Base-by-base conservation (phyloP, 2,113 vertebrate genomes). In the Halichoeres trimaculatus region DNA sequence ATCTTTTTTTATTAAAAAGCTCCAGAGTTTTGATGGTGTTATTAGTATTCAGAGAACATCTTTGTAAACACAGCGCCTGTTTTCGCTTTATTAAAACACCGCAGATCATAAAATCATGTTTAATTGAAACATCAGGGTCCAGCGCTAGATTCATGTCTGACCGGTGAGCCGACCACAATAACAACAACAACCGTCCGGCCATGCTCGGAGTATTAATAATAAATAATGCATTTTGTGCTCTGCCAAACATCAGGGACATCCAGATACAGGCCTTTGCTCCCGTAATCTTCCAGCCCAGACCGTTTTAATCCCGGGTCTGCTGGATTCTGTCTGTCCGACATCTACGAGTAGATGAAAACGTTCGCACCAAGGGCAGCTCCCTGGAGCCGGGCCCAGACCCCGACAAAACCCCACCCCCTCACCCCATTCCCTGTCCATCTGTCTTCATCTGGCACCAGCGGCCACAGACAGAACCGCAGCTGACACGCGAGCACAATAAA, bases 231-330 rank as follows among this genome's bases (percentile, higher is more conserved):
- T 77, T 79, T 43, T 0, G 40, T 69, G 55, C 30, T 38, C 12
- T 47, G 52, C 1, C 10, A 63, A 69, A 69, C 77, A 75, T 60
- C 71, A 41, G 51, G 74, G 57, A 35, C 62, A 36, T 79, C 64
- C 60, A 76, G 70, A 80, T 64, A 77, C 66, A 52, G 54, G 74
- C 76, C 74, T 84, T 75, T 83, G 60, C 70, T 65, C 34, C 52
- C 13, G 2, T 86, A 89, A 89, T 87, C 80, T 74, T 70, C 41
- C 71, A 11, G 45, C n/a, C 64, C 52, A 61, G 55, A 70, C 60
- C 70, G 1, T 76, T 88, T 83, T 84, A 91, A 91, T 92, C 88
- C 81, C 54, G 81, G 40, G 70, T 78, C 76, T 70, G 74, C 62
- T 76, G 81, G 78, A 84, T 84, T 90, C 86, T 86, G 81, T 65